Evolutionary conservation across 2,113 vertebrate genomes (phyloP).

Genomic region (Climacteris rufus): DNA sequence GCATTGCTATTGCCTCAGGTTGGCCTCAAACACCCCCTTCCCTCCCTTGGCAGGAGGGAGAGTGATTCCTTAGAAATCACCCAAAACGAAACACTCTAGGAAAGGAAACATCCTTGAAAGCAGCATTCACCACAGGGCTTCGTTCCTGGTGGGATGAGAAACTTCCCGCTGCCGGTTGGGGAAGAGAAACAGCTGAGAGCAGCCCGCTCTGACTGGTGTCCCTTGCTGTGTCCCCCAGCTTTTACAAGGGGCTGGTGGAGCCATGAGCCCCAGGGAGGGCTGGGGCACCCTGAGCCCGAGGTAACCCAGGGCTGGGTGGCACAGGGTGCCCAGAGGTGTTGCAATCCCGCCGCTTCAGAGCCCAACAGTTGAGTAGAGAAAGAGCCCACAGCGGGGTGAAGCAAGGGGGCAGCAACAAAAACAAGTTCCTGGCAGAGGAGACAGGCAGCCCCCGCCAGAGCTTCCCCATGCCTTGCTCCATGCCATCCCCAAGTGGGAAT

Average conservation of each 20-base stretch:
- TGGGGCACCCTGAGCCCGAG: neutral
- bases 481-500: neutral
- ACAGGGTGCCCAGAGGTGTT: neutral
- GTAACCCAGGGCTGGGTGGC: neutral
- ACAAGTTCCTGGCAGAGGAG: neutral
- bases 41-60: neutral
- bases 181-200: neutral
- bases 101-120: constrained; percentile 53
- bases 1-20: neutral
- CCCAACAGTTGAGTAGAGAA: neutral
- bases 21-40: neutral
- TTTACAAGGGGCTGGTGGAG: accelerated
- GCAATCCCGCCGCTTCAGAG: neutral
- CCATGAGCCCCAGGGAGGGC: accelerated
- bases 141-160: neutral
- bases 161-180: neutral
- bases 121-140: neutral
- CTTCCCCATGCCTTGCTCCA: neutral
- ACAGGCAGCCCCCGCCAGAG: neutral
- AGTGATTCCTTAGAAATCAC: neutral
- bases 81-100: neutral
- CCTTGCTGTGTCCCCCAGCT: neutral
- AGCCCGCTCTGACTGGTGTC: accelerated
- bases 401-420: neutral
- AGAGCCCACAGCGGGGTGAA: neutral